phyloP scores from a whole-genome alignment of 2,888 invertebrate species.

The Chloromyia formosa region DNA sequence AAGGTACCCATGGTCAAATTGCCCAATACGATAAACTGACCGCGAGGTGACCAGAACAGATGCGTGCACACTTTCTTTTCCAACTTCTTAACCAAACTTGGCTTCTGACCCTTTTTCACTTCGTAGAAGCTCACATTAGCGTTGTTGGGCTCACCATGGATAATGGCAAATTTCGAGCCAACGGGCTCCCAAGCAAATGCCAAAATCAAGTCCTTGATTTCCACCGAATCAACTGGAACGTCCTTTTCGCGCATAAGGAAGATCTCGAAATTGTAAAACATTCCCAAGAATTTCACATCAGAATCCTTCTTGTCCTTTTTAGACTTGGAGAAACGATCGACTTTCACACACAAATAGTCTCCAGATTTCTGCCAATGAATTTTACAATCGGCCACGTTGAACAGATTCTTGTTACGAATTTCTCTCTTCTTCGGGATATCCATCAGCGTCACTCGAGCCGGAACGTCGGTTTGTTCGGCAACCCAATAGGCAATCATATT shows the following conservation, averaged over 20 bases:
- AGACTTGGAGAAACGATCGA: slow-evolving; percentile 87
- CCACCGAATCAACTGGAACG: slow-evolving; percentile 97
- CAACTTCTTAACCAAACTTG: slow-evolving; percentile 84
- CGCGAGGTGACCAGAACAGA: slow-evolving; percentile 94
- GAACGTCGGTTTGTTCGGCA: slow-evolving; percentile 95
- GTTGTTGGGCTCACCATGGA: slow-evolving; percentile 85
- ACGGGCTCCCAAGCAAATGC: slow-evolving; percentile 99
- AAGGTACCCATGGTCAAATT: slow-evolving; percentile 88
- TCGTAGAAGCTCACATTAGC: slow-evolving; percentile 93
- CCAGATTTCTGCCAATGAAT: slow-evolving; percentile 99
- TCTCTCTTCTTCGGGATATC: slow-evolving; percentile 92
- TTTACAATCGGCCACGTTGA: slow-evolving; percentile 97
- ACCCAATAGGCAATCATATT: slow-evolving; percentile 98
- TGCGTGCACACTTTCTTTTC: slow-evolving; percentile 91
- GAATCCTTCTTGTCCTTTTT: slow-evolving; percentile 91
- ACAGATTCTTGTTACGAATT: slow-evolving; percentile 92
- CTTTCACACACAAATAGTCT: slow-evolving; percentile 96
- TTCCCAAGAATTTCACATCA: slow-evolving; percentile 93
- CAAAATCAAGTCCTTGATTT: slow-evolving; percentile 90
- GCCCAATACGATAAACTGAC: slow-evolving; percentile 94
- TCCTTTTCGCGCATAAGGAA: slow-evolving; percentile 98
- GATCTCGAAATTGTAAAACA: slow-evolving; percentile 98
- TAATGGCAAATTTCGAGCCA: slow-evolving; percentile 95
- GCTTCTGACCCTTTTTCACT: slow-evolving; percentile 89
- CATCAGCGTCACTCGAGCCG: slow-evolving; percentile 91